Conservation (phyloP, 2,888 invertebrate genomes). For the Hypolimnas misippus region DNA sequence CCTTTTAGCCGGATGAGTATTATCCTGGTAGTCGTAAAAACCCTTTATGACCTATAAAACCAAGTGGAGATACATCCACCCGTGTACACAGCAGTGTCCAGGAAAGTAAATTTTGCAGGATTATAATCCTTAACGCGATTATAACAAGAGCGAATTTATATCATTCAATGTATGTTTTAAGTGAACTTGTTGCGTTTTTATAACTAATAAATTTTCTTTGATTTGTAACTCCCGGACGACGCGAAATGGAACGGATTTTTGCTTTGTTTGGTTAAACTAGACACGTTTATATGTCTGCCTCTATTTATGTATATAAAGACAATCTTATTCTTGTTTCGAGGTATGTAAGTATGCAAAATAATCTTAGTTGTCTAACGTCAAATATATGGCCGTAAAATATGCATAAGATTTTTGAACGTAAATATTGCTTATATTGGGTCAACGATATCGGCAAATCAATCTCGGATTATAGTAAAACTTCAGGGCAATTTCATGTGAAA, state of each 20-base stretch:
- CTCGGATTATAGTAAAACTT: too few relatives aligned
- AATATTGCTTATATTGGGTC: too few relatives aligned
- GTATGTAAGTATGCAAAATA: too few relatives aligned
- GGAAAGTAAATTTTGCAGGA: constrained; percentile 28
- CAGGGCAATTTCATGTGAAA: too few relatives aligned
- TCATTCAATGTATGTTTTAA: constrained; percentile 60
- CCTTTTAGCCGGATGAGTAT: constrained; percentile 82
- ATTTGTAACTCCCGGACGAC: constrained; percentile 77
- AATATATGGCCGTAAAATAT: too few relatives aligned
- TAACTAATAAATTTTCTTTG: constrained; percentile 82
- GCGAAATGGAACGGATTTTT: constrained; percentile 60
- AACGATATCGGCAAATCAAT: too few relatives aligned
- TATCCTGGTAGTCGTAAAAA: constrained; percentile 77
- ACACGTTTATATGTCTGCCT: constrained; percentile 24
- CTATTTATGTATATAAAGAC: background rate
- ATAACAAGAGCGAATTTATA: constrained; percentile 18
- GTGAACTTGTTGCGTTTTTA: constrained; percentile 83
- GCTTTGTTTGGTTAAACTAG: constrained; percentile 47
- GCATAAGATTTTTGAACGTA: too few relatives aligned
- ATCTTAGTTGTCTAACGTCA: too few relatives aligned
- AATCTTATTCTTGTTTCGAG: too few relatives aligned
- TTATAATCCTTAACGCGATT: constrained; percentile 46
- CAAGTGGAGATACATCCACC: constrained; percentile 75
- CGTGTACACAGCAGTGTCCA: constrained; percentile 18
- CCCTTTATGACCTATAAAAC: constrained; percentile 77